Conservation (phyloP, 2,888 invertebrate species). For the Aphidius colemani region DNA sequence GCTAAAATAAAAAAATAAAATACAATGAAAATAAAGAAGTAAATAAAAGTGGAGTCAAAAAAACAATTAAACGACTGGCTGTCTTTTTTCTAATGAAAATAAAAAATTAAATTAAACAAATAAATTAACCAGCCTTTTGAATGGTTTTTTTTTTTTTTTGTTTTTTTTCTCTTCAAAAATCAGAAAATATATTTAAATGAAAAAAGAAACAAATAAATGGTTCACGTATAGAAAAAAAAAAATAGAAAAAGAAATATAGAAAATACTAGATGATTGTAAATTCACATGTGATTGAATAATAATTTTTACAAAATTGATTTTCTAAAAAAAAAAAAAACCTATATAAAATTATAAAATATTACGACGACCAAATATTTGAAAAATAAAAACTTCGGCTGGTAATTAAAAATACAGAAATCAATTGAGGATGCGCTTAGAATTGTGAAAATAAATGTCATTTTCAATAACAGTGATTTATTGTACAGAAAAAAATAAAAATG, state of each 20-base stretch:
- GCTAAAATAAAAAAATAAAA: conserved; percentile 22
- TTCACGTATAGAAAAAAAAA: conserved; percentile 13
- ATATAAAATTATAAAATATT: conserved; percentile 43
- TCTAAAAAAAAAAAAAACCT: conserved; percentile 42
- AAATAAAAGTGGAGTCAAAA: conserved; percentile 20
- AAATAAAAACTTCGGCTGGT: conserved; percentile 12
- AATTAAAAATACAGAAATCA: conserved; percentile 5
- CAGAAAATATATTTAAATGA: not conserved
- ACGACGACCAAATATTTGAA: conserved; percentile 51
- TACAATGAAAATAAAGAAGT: conserved; percentile 9
- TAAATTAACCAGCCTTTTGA: no score
- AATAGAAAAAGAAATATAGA: conserved; percentile 28
- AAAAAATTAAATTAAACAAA: conserved; percentile 17
- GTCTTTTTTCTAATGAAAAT: conserved; percentile 17
- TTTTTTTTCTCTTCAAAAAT: conserved; percentile 8
- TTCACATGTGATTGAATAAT: conserved; percentile 56
- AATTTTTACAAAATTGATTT: conserved; percentile 53
- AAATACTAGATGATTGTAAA: conserved; percentile 43
- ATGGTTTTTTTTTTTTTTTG: no score
- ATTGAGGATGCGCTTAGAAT: not conserved
- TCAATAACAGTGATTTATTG: conserved; percentile 18
- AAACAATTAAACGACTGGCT: conserved; percentile 3
- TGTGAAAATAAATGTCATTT: not conserved
- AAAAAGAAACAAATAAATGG: conserved; percentile 18
- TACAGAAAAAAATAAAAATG: conserved; percentile 18